phyloP scores from a whole-genome alignment of 2,113 vertebrate species.

The Trogon melanurus region DNA sequence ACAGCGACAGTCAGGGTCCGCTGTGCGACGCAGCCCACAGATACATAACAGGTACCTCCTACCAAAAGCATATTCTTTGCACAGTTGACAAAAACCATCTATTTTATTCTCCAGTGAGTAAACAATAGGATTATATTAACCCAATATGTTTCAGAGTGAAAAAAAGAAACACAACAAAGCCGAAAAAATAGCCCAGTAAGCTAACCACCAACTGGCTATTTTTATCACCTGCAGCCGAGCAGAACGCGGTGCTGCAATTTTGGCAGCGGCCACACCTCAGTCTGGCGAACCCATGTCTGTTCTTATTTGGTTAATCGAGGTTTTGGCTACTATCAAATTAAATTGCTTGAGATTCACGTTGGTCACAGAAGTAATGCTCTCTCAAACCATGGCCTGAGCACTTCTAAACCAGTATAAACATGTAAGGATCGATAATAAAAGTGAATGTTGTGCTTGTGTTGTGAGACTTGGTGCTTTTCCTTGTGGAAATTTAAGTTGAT shows the following conservation, averaged over 20 bases:
- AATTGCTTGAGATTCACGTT: not conserved
- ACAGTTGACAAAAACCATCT: not conserved
- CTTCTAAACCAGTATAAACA: not conserved
- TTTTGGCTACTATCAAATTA: not conserved
- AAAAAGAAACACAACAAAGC: not conserved
- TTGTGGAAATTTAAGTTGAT: not conserved
- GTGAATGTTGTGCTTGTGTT: not conserved
- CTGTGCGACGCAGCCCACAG: not conserved
- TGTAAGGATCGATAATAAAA: not conserved
- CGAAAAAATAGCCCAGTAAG: not conserved
- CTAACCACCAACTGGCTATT: not conserved
- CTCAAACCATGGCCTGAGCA: not conserved
- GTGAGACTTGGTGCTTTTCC: not conserved
- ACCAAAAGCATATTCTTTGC: not conserved
- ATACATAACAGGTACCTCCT: not conserved
- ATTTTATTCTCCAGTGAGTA: not conserved
- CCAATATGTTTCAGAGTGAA: not conserved
- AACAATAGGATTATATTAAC: not conserved
- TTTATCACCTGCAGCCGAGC: not conserved
- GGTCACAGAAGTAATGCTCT: not conserved
- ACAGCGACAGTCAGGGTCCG: not conserved
- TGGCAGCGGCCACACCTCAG: fast-evolving
- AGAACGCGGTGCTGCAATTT: fast-evolving
- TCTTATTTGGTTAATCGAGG: not conserved
- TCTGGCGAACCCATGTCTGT: not conserved